These are phyloP conservation scores for Drosophila bocqueti DNA, from an alignment of 1,140 invertebrate genomes.

Conservation along the genomic window DNA sequence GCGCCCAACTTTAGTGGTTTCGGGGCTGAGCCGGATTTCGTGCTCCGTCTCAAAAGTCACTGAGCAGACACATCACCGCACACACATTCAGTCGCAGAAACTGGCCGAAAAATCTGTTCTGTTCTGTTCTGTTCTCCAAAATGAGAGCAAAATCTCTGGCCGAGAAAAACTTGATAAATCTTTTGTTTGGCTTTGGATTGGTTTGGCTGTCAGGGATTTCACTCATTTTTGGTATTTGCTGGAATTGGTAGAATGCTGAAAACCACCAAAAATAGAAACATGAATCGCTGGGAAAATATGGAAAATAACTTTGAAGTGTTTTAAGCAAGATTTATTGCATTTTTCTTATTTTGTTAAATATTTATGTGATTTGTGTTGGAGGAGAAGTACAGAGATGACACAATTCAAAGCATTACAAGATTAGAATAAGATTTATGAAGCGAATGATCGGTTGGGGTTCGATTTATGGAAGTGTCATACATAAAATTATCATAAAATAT, in stretches of 20 bases:
- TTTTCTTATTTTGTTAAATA: not conserved
- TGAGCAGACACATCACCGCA: conserved; percentile 16
- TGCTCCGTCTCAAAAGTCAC: conserved; percentile 54
- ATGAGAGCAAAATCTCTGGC: conserved; percentile 45
- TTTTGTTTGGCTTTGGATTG: conserved; percentile 44
- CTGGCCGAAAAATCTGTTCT: conserved; percentile 12
- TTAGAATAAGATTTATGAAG: not conserved
- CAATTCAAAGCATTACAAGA: not conserved
- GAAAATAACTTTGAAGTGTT: not conserved
- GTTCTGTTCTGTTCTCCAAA: conserved; percentile 7
- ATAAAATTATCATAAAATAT: not conserved
- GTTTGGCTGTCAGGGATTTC: not conserved
- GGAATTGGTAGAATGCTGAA: conserved; percentile 1
- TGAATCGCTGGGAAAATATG: not conserved
- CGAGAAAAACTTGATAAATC: conserved; percentile 66
- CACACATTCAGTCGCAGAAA: not conserved
- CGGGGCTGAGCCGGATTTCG: conserved; percentile 34
- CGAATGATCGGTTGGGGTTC: not conserved
- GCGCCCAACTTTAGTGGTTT: conserved; percentile 57
- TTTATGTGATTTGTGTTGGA: not conserved
- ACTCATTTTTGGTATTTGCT: conserved; percentile 11
- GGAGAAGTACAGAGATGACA: not conserved
- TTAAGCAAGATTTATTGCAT: conserved; percentile 4
- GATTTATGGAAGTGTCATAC: not conserved
- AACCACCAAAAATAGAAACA: conserved; percentile 4